Percentiles rank a stretch among this genome's conserved stretches.
Conservation (phyloP, 2,888 invertebrate species). For the Nebria brevicollis region DNA sequence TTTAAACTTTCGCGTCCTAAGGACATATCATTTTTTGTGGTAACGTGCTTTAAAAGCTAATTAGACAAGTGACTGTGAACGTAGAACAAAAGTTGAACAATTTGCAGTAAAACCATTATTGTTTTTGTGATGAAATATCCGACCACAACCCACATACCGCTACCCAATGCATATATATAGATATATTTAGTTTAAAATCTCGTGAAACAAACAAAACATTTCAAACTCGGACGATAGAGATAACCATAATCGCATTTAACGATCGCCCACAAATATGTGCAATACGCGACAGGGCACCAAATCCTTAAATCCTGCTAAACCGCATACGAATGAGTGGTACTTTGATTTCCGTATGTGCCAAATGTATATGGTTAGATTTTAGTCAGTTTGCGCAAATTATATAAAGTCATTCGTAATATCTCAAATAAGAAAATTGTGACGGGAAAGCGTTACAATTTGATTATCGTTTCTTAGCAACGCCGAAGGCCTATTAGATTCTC, state of each 20-base stretch:
- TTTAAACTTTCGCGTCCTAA: too few relatives aligned
- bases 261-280: neutral
- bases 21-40: too few relatives aligned
- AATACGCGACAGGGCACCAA: neutral
- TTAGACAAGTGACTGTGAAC: neutral
- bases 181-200: too few relatives aligned
- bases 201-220: neutral
- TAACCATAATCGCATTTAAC: neutral
- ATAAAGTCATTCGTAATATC: neutral
- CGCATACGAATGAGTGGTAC: neutral
- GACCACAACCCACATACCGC: neutral
- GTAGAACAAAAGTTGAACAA: neutral
- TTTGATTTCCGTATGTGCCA: neutral
- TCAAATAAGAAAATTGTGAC: neutral
- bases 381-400: neutral
- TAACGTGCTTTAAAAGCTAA: neutral
- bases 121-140: neutral
- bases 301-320: neutral
- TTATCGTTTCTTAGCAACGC: neutral
- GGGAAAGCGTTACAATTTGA: conserved; percentile 1
- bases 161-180: neutral
- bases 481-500: neutral
- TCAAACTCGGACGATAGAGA: neutral
- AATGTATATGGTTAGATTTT: neutral
- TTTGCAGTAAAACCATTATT: neutral